phyloP scores from a whole-genome alignment of 2,113 vertebrate species.

The Myiopsitta monachus region DNA sequence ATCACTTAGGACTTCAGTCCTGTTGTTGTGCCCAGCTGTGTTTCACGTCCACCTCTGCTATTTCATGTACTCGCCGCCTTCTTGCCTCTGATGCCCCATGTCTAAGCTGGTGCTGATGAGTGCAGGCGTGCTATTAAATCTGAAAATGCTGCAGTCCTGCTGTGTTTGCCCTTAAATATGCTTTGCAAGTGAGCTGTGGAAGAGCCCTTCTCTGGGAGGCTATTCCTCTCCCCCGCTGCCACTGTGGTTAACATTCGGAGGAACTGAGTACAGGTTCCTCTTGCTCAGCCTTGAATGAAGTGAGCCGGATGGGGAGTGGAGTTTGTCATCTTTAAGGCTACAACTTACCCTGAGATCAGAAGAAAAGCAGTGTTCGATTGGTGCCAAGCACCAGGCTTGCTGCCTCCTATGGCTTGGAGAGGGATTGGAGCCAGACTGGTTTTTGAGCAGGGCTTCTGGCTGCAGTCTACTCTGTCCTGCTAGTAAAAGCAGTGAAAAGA shows the following conservation, averaged over 20 bases:
- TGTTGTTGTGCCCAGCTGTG: constrained; percentile 41
- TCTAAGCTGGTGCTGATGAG: background rate
- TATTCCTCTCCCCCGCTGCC: background rate
- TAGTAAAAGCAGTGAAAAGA: background rate
- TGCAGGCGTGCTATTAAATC: constrained; percentile 12
- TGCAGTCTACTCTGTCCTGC: background rate
- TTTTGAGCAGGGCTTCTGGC: background rate
- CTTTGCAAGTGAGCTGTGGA: background rate
- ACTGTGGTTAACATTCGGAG: background rate
- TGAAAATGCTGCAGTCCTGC: background rate
- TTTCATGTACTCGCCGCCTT: constrained; percentile 10
- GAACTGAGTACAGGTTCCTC: background rate
- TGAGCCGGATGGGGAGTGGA: background rate
- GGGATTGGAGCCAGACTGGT: background rate
- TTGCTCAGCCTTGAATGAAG: background rate
- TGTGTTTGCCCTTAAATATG: background rate
- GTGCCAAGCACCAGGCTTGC: background rate
- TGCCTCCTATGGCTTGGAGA: background rate
- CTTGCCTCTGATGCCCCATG: background rate
- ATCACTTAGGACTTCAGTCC: constrained; percentile 45
- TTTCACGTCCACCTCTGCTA: background rate
- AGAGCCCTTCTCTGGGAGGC: background rate
- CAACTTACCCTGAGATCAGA: background rate
- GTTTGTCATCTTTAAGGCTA: background rate
- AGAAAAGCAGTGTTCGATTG: background rate